These are phyloP conservation scores for Chrosomus eos DNA, from an alignment of 2,797 vertebrate species.

Conservation along the genomic window DNA sequence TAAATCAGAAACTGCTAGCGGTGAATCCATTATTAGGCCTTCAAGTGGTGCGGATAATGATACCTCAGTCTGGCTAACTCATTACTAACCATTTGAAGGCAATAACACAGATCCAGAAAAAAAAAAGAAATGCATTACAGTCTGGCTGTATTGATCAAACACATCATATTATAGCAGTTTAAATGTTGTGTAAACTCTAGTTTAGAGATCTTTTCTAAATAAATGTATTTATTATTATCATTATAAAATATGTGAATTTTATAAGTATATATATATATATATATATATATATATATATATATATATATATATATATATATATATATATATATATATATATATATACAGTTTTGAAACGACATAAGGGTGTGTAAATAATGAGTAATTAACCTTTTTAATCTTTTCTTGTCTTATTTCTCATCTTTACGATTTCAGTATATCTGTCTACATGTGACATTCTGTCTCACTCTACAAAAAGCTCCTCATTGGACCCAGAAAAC, in stretches of 20 bases:
- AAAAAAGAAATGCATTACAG: background rate
- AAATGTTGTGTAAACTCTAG: background rate
- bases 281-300: background rate
- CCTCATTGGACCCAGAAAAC: constrained; percentile 19
- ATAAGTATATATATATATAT: no score
- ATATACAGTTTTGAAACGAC: no score
- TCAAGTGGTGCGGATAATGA: constrained; percentile 17
- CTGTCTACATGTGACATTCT: background rate
- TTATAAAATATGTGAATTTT: no score
- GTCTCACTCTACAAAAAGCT: constrained; percentile 17
- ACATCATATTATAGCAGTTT: background rate
- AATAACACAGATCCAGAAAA: constrained; percentile 23
- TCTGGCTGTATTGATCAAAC: background rate
- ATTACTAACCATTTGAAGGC: constrained; percentile 35
- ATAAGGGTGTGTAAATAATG: no score
- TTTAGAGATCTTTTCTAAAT: background rate
- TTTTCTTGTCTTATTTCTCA: background rate
- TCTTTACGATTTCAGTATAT: background rate
- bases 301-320: no score
- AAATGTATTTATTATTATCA: background rate
- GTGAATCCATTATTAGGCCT: constrained; percentile 34
- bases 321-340: background rate
- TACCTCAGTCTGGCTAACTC: constrained; percentile 24
- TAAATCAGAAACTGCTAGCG: constrained; percentile 33
- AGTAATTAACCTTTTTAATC: background rate